Base-by-base conservation (phyloP, 2,113 vertebrate species). In the Hippocampus comes region DNA sequence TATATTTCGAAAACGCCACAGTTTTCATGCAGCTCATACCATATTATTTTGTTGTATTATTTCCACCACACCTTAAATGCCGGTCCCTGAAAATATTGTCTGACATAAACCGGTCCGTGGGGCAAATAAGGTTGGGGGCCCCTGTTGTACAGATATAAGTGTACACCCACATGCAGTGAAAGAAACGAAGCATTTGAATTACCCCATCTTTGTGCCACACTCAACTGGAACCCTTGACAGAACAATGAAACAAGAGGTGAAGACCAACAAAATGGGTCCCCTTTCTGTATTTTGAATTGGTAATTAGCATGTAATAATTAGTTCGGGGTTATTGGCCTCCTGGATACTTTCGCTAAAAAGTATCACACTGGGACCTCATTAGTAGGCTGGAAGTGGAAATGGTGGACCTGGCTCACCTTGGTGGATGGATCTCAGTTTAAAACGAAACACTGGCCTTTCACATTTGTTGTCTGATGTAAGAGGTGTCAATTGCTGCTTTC, bases 301-400 rank as follows among this genome's bases (percentile, higher is more conserved):
- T 72, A 83, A 91, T 91, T 91, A 90, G 81, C 86, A 90, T 87
- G 89, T 88, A 83, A 89, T 90, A 91, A 92, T 92, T 92, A 91
- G 89, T 89, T 86, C 81, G 89, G 89, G 90, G 84, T 87, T 84
- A 89, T 91, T 91, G 91, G 85, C 80, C 86, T 87, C 86, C 74
- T 88, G 88, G 87, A 90, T 91, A 84, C 87, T 91, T 91, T 91
- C 89, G 92, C 91, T 91, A 91, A 87, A 87, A 90, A 70, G 71
- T 72, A 86, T 84, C 88, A 87, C 87, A 87, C 87, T 87, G 90
- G 84, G 90, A 90, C 81, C 84, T 91, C 86, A 89, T 92, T 91
- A 91, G 77, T 79, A 71, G 63, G 18, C 76, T 84, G 78, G 88
- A 87, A 77, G 74, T 72, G 80, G 83, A 85, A 73, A 73, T 74